These are phyloP conservation scores for Jordanella pulchra DNA, from an alignment of 2,797 vertebrate genomes.

Conservation along the genomic window DNA sequence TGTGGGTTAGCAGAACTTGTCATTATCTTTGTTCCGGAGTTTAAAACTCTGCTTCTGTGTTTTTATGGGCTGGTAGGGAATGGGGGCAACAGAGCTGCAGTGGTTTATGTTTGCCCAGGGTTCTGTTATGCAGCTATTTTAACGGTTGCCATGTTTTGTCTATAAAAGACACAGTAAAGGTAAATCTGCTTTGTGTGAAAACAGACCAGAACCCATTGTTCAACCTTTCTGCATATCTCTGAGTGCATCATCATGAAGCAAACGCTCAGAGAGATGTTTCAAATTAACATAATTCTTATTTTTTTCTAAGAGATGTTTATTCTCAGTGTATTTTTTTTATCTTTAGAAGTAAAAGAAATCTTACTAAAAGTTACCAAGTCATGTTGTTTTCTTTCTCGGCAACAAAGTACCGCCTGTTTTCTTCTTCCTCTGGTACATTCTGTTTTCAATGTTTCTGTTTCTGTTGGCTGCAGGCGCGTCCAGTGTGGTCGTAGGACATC, in stretches of 20 bases:
- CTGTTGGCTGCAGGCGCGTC: conserved; percentile 81
- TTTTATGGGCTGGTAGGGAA: background rate
- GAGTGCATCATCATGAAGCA: background rate
- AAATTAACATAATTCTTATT: background rate
- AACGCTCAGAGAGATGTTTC: no score
- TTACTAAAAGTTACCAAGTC: background rate
- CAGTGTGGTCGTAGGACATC: conserved; percentile 92
- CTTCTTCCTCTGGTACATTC: background rate
- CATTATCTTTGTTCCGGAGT: background rate
- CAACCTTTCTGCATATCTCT: background rate
- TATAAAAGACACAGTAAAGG: background rate
- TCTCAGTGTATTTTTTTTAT: background rate
- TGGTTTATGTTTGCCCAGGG: background rate
- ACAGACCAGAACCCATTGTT: background rate
- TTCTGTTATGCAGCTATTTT: background rate
- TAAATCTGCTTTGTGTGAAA: background rate
- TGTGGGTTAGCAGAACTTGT: background rate
- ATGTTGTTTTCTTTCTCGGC: background rate
- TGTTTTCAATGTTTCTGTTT: conserved; percentile 12
- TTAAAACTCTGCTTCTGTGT: background rate
- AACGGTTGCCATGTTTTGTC: background rate
- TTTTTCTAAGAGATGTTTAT: background rate
- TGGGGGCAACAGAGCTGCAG: background rate
- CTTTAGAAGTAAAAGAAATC: background rate
- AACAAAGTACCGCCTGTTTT: background rate